Conservation (phyloP, 1,140 invertebrate species). For the Leptinotarsa texana region DNA sequence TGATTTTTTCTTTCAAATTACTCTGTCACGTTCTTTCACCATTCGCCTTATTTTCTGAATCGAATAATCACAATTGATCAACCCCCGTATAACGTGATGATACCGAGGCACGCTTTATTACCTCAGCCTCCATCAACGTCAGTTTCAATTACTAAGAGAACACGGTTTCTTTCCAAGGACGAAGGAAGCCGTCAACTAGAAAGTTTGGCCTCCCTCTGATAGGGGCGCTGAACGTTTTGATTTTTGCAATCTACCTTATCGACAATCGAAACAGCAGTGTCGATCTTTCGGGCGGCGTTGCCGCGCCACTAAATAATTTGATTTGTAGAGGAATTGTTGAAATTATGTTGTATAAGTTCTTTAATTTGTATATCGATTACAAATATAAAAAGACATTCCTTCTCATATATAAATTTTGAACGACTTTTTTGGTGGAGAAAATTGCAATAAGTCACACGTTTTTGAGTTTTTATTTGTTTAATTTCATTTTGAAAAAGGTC, state of each 20-base stretch:
- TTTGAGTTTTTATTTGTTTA: no score
- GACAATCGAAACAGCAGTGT: slow-evolving; percentile 2
- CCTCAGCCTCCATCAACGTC: slow-evolving; percentile 4
- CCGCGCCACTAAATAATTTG: not conserved
- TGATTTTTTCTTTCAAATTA: no score
- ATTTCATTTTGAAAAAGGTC: no score
- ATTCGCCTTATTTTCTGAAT: no score
- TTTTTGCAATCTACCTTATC: slow-evolving; percentile 3
- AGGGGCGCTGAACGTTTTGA: slow-evolving; percentile 6
- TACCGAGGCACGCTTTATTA: not conserved
- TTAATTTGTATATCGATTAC: no score
- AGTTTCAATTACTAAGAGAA: not conserved
- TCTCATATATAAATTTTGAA: no score
- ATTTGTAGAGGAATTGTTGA: no score
- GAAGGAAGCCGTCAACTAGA: not conserved
- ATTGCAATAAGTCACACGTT: no score
- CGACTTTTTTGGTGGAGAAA: no score
- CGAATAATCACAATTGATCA: not conserved
- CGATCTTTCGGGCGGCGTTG: not conserved
- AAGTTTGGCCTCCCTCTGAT: slow-evolving; percentile 29
- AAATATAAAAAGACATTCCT: no score
- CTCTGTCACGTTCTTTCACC: no score
- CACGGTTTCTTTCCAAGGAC: slow-evolving; percentile 7
- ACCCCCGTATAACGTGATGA: not conserved
- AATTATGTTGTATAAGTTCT: no score